Evolutionary conservation across 2,888 invertebrate genomes (phyloP).

Genomic region (Julus scandinavius): DNA sequence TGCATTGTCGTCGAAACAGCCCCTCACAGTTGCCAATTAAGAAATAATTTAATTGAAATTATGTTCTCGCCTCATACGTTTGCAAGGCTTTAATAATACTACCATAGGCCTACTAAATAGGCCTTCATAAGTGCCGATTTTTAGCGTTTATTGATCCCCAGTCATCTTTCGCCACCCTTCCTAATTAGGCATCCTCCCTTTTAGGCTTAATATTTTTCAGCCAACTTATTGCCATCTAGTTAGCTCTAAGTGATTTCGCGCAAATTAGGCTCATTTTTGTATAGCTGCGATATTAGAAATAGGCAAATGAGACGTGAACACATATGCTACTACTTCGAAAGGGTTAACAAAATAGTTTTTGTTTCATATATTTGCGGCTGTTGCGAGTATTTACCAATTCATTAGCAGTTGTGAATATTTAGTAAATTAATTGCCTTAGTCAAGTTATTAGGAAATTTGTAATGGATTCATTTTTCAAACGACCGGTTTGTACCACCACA

Average conservation of each 20-base stretch:
- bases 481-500: too few species aligned
- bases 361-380: too few species aligned
- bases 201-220: constrained; percentile 28
- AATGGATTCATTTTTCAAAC: too few species aligned
- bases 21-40: constrained; percentile 35
- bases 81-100: not conserved
- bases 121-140: constrained; percentile 16
- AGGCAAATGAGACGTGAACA: not conserved
- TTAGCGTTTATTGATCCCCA: constrained; percentile 40
- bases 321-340: not conserved
- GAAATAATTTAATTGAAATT: constrained; percentile 45
- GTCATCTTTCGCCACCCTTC: not conserved
- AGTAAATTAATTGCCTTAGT: too few species aligned
- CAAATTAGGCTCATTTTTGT: constrained; percentile 12
- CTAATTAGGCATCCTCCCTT: constrained; percentile 25
- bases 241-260: constrained; percentile 31
- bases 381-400: too few species aligned
- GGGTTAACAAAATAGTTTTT: too few species aligned
- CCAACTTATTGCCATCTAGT: constrained; percentile 41
- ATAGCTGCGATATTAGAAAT: not conserved
- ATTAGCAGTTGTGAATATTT: too few species aligned
- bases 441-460: too few species aligned
- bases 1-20: not conserved
- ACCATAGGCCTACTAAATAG: not conserved
- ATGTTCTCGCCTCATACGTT: constrained; percentile 40